Conservation (phyloP, 2,888 invertebrate genomes). For the Chelonus formosanus region DNA sequence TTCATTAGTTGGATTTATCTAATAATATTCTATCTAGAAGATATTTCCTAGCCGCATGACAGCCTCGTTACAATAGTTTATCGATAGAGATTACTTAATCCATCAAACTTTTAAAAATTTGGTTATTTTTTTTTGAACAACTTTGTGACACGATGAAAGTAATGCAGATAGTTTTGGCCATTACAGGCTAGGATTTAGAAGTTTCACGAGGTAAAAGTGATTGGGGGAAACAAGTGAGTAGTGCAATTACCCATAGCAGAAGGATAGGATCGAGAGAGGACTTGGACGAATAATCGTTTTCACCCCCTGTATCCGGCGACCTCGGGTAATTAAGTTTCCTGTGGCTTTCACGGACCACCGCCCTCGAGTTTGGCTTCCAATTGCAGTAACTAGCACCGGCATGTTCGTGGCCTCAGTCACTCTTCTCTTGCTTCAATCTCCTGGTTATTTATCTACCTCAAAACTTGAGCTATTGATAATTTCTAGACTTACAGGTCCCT, state of each 20-base stretch:
- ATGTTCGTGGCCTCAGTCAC: slow-evolving; percentile 1
- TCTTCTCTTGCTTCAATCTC: slow-evolving; percentile 1
- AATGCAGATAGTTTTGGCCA: background rate
- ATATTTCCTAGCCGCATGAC: too few relatives aligned
- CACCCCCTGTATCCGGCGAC: slow-evolving; percentile 43
- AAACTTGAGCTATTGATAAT: background rate
- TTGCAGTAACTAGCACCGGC: slow-evolving; percentile 47
- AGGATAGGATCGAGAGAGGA: slow-evolving; percentile 23
- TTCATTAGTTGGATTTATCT: slow-evolving; percentile 1
- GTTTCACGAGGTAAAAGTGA: background rate
- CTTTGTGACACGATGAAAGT: too few relatives aligned
- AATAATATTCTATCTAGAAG: too few relatives aligned
- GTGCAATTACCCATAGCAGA: slow-evolving; percentile 9
- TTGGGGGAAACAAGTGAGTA: background rate
- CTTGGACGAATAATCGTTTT: slow-evolving; percentile 46
- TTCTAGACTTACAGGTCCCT: background rate
- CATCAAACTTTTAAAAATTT: too few relatives aligned
- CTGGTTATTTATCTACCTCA: slow-evolving; percentile 15
- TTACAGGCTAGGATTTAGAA: background rate
- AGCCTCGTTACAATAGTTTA: too few relatives aligned
- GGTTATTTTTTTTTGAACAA: too few relatives aligned
- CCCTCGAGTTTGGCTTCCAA: slow-evolving; percentile 48
- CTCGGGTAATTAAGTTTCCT: slow-evolving; percentile 54
- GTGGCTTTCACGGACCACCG: slow-evolving; percentile 50
- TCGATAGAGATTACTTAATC: too few relatives aligned